These are phyloP conservation scores for Diaphora mendica DNA, from an alignment of 2,888 invertebrate species.

Conservation along the genomic window DNA sequence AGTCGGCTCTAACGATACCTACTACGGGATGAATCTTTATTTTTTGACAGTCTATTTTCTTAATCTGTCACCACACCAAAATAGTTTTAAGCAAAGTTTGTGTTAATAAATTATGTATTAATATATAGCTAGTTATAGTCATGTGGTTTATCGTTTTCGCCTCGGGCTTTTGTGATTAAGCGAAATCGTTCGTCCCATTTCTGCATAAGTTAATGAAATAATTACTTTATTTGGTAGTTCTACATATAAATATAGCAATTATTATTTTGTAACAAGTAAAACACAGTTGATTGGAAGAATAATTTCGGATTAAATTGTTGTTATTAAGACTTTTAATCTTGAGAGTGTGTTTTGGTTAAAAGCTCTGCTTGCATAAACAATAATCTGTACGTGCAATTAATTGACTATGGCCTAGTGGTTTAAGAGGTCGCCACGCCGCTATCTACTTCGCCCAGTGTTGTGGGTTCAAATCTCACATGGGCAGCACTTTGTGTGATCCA, in stretches of 20 bases:
- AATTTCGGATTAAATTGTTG: background rate
- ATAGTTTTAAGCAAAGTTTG: background rate
- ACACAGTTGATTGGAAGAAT: background rate
- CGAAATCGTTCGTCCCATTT: constrained; percentile 32
- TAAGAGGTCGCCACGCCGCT: no score
- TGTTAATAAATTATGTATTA: background rate
- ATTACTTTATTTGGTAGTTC: constrained; percentile 24
- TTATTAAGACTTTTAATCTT: background rate
- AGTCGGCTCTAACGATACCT: no score
- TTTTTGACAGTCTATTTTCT: no score
- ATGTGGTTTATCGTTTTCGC: constrained; percentile 47
- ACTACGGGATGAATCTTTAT: no score
- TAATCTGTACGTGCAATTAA: background rate
- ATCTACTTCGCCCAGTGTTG: no score
- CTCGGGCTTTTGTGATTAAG: constrained; percentile 28
- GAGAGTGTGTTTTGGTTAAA: background rate
- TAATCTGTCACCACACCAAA: no score
- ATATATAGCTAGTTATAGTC: background rate
- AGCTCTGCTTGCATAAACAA: background rate
- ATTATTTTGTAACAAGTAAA: constrained; percentile 1
- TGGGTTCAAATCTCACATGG: no score
- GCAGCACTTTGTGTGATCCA: no score
- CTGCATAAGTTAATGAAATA: constrained; percentile 36
- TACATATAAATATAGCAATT: constrained; percentile 18
- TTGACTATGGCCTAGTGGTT: no score